Conservation (phyloP, 2,797 vertebrate genomes). For the Iguana delicatissima region DNA sequence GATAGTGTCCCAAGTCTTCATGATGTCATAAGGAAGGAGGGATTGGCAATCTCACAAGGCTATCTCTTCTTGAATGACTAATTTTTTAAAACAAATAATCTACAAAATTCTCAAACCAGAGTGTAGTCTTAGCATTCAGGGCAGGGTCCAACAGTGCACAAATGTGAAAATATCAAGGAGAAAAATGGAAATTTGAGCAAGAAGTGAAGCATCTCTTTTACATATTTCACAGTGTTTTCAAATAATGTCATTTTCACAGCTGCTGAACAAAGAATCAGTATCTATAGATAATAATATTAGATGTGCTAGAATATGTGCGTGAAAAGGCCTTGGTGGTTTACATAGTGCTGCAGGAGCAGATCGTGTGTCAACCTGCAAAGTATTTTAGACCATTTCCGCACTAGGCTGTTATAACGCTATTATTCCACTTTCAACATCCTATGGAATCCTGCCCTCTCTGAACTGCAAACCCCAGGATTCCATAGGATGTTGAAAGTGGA, state of each 20-base stretch:
- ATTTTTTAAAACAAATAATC: neutral
- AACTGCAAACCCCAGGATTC: no score
- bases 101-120: neutral
- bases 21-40: neutral
- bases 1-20: neutral
- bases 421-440: no score
- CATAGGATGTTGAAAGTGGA: no score
- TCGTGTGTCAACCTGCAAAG: neutral
- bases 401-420: no score
- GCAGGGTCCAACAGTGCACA: neutral
- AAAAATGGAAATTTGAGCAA: neutral
- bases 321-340: neutral
- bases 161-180: neutral
- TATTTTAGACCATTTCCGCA: neutral
- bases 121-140: neutral
- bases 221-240: slow-evolving; percentile 3
- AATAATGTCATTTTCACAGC: neutral
- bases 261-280: neutral
- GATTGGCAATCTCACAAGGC: neutral
- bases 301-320: neutral
- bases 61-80: neutral
- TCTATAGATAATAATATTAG: neutral
- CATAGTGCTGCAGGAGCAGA: neutral
- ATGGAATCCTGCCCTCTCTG: no score
- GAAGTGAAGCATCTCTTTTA: neutral